Evolutionary conservation across 1,140 invertebrate genomes (phyloP), one percentile per base, ranked within the genome.

Genomic region (Polyergus mexicanus): DNA sequence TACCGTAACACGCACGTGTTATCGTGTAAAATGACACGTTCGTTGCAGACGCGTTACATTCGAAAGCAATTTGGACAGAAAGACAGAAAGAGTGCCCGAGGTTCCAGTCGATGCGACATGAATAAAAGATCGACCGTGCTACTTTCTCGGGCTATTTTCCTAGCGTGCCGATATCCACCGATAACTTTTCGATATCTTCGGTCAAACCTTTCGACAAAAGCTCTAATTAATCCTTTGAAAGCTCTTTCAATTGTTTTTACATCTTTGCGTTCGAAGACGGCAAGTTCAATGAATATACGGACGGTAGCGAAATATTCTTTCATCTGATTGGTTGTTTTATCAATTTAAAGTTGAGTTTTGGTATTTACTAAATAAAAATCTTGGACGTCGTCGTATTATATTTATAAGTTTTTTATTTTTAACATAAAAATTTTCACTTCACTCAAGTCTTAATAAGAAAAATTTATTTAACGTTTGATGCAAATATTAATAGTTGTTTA

Each of bases 81-180:
- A 80, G 77, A 80, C 77, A 80, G 77, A 47, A 71, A 41, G 76
- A 80, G 44, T 35, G 11, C 44, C 32, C 32, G 65, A 77, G 58
- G 16, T 41, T 65, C 25, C n/a, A 25, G 38, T 65, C 25, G 65
- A 80, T 25, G 77, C 28, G 77, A 69, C 77, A 80, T 80, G 77
- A 80, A 80, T 80, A 80, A 80, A 80, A 80, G 77, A 80, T 80
- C 22, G 19, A 56, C 32, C 13, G 47, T 3, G 11, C 32, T 19
- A 19, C 22, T 41, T 44, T 69, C 63, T 80, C 65, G 32, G 6
- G 47, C 10, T 56, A 71, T 66, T 56, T 80, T 41, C 62, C 35
- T 38, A 22, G 38, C 32, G 38, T 47, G 47, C 10, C 63, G 47
- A 80, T 80, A 80, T 80, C 41, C 65, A 80, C 22, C 47, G 65